Evolutionary conservation across 2,888 invertebrate genomes (phyloP), one percentile per base, ranked within the genome.

Genomic region (Leptopilina myrica): DNA sequence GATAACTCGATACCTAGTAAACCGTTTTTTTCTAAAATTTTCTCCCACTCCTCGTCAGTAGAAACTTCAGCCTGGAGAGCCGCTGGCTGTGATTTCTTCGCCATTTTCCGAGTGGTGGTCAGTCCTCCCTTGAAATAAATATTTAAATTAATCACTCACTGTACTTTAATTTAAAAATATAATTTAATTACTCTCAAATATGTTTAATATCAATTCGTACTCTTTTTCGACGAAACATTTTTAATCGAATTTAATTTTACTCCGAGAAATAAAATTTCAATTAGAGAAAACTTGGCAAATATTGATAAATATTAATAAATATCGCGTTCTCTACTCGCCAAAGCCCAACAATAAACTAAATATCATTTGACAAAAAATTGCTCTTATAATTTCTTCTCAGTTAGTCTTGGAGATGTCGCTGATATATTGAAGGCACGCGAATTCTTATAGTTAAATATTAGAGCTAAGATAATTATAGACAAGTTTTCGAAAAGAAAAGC

Each of bases 11-110:
- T n/a, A 84, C 91, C 89, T 69, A 97, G 92, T 64, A 98, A 92
- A 83, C 98, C 98, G 80, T 95, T 95, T 85, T 94, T 94, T 75
- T 94, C 93, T 65, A 98, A 87, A 86, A 97, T 94, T 89, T 95
- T 96, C 77, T 95, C 94, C 95, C 97, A 96, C 77, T 98, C 98
- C 80, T 98, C 98, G 85, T 98, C 96, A 1, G 93, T 96, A 85
- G 94, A 94, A 62, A 98, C 93, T 89, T 98, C 98, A 0, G 94
- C 93, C 92, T 97, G 97, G 79, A 97, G 92, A 86, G 96, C 96
- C 14, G 96, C 95, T 82, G 95, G 95, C 64, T 94, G 95, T 49
- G 95, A 95, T 91, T 96, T 97, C 92, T 96, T 97, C 6, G 95
- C 94, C 94, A 95, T 95, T 87, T 90, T 91, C 26, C 88, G 79